A percentile compares a stretch with the other conserved stretches of the same genome.
Conservation (phyloP, 2,113 vertebrate genomes). For the Calidris pygmaea region DNA sequence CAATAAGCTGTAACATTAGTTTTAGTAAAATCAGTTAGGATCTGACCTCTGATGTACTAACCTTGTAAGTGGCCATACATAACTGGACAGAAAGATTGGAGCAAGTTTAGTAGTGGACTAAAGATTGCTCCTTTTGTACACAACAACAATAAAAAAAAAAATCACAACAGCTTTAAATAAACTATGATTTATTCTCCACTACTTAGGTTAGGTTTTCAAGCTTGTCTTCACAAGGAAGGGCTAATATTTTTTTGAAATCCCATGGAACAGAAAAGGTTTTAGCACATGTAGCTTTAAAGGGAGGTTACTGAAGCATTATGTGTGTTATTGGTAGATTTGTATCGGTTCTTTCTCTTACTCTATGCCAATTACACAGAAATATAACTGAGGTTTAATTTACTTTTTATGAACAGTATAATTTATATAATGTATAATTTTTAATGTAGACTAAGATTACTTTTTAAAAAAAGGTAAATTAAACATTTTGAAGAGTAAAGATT, state of each 20-base stretch:
- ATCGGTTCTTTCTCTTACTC: not conserved
- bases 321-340: not conserved
- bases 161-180: not conserved
- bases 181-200: not conserved
- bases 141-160: not conserved
- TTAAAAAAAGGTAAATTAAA: conserved; percentile 37
- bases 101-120: not conserved
- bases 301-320: not conserved
- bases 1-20: not conserved
- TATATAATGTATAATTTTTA: not conserved
- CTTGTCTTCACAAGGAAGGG: not conserved
- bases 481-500: conserved; percentile 58
- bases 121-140: not conserved
- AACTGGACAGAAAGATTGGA: not conserved
- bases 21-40: not conserved
- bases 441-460: not conserved
- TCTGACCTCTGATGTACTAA: not conserved
- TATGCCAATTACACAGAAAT: not conserved
- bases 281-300: not conserved
- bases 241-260: not conserved
- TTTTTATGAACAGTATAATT: not conserved
- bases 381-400: conserved; percentile 32
- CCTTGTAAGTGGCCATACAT: not conserved
- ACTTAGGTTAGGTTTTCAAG: not conserved
- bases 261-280: not conserved